Conservation (phyloP, 2,797 vertebrate species). For the Galagoides demidoff region DNA sequence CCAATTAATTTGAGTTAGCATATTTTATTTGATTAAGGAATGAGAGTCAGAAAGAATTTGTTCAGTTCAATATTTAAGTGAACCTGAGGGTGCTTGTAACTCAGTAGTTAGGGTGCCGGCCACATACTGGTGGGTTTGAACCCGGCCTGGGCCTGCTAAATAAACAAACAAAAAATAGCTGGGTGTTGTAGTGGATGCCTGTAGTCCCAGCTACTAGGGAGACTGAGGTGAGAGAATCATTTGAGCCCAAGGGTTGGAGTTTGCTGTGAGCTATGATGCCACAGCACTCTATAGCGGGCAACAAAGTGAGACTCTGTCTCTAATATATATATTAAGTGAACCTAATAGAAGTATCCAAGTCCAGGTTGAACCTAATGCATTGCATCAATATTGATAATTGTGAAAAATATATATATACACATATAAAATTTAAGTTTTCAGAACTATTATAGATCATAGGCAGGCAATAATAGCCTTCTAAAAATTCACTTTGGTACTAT, state of each 20-base stretch:
- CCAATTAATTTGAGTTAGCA: slow-evolving; percentile 26
- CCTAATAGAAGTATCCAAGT: neutral
- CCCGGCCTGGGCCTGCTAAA: too few relatives aligned
- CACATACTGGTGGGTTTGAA: too few relatives aligned
- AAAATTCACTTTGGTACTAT: slow-evolving; percentile 33
- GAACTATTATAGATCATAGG: slow-evolving; percentile 11
- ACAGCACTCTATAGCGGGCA: too few relatives aligned
- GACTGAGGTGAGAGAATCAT: too few relatives aligned
- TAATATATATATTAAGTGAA: neutral
- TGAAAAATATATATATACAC: neutral
- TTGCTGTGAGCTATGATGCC: too few relatives aligned
- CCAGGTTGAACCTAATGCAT: neutral
- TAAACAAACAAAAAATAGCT: too few relatives aligned
- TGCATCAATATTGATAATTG: slow-evolving; percentile 35
- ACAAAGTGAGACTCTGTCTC: too few relatives aligned
- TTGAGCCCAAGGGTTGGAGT: too few relatives aligned
- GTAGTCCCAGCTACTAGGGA: too few relatives aligned
- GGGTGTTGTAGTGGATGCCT: too few relatives aligned
- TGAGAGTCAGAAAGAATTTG: neutral
- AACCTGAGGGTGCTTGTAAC: neutral
- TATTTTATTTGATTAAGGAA: slow-evolving; percentile 33
- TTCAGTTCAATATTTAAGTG: neutral
- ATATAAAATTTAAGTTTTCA: slow-evolving; percentile 1
- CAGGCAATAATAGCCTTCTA: slow-evolving; percentile 15
- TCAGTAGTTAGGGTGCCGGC: too few relatives aligned